A percentile compares a stretch with the other conserved stretches of the same genome.
Evolutionary conservation across 2,797 vertebrate genomes (phyloP).

Genomic region (Fringilla coelebs): DNA sequence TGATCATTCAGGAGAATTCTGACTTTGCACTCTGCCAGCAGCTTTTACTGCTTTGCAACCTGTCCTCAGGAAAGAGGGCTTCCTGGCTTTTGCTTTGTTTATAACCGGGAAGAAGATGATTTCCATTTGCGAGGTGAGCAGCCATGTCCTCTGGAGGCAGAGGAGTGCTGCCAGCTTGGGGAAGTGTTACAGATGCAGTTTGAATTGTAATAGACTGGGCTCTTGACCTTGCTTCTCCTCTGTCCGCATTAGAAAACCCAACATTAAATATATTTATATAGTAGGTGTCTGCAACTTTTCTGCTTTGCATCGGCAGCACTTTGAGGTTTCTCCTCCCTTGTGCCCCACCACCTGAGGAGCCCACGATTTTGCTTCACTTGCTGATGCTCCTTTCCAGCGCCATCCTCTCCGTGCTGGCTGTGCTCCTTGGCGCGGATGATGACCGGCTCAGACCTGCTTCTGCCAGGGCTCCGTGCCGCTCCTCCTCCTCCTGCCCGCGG

Average conservation of each 20-base stretch:
- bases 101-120: background rate
- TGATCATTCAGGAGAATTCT: background rate
- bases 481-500: background rate
- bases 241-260: background rate
- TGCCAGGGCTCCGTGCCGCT: background rate
- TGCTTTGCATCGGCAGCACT: background rate
- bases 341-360: background rate
- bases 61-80: background rate
- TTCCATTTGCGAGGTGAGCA: background rate
- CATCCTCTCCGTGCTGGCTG: accelerated
- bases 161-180: accelerated
- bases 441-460: background rate
- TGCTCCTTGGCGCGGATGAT: background rate
- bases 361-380: background rate
- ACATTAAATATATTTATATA: background rate
- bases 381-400: background rate
- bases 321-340: background rate
- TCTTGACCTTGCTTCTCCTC: background rate
- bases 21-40: background rate
- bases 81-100: background rate
- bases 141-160: background rate
- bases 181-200: background rate
- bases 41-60: background rate
- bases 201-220: background rate
- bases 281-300: background rate